phyloP scores from a whole-genome alignment of 2,113 vertebrate genomes.

The Henicopernis longicauda region DNA sequence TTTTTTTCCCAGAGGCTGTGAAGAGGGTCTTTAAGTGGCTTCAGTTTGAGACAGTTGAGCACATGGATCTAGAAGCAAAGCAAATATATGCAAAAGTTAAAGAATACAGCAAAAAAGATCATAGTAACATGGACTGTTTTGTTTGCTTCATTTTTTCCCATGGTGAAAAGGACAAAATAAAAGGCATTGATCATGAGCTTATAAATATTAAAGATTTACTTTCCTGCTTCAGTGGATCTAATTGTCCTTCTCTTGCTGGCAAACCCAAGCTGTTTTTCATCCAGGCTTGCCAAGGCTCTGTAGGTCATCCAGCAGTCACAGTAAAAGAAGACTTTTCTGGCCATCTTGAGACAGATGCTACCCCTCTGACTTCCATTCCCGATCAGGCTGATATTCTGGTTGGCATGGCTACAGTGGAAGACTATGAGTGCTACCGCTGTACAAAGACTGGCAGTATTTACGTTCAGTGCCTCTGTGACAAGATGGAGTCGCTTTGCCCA shows the following conservation, averaged over 20 bases:
- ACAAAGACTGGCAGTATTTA: constrained; percentile 66
- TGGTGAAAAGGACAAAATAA: constrained; percentile 66
- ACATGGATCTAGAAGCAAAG: constrained; percentile 53
- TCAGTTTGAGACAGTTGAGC: constrained; percentile 63
- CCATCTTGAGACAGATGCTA: constrained; percentile 45
- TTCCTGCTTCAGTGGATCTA: constrained; percentile 63
- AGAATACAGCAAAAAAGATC: constrained; percentile 19
- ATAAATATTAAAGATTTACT: constrained; percentile 59
- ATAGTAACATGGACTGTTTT: constrained; percentile 72
- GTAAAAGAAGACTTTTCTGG: background rate
- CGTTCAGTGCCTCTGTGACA: constrained; percentile 77
- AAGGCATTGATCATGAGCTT: constrained; percentile 55
- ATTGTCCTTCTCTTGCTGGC: constrained; percentile 59
- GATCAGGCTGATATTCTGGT: constrained; percentile 73
- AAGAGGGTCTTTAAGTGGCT: constrained; percentile 61
- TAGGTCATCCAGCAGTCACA: background rate
- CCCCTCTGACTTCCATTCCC: constrained; percentile 27
- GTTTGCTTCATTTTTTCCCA: constrained; percentile 80
- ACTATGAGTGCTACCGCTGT: constrained; percentile 57
- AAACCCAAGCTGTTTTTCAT: constrained; percentile 79
- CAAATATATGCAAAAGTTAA: constrained; percentile 10
- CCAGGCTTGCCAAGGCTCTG: constrained; percentile 71
- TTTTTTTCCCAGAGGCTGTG: constrained; percentile 63
- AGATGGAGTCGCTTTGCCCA: constrained; percentile 51
- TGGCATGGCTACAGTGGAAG: constrained; percentile 74